phyloP scores from a whole-genome alignment of 2,797 vertebrate genomes.

The Arrhamphus sclerolepis region DNA sequence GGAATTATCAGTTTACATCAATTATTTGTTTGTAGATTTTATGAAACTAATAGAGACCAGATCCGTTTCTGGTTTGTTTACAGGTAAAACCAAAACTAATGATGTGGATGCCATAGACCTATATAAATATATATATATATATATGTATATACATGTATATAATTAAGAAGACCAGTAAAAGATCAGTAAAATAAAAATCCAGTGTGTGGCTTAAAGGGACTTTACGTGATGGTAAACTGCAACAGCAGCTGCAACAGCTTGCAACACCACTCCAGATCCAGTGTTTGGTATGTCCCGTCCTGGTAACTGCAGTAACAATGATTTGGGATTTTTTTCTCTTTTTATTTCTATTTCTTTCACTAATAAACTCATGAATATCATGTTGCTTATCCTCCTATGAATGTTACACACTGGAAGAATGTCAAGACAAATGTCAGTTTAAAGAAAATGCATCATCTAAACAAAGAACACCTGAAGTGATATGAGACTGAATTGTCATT shows the following conservation, averaged over 20 bases:
- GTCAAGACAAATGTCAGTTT: background rate
- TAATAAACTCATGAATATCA: background rate
- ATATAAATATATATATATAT: too few species aligned
- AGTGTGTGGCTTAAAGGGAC: too few species aligned
- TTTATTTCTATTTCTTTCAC: background rate
- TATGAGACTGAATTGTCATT: too few species aligned
- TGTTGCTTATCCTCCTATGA: background rate
- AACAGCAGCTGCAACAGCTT: too few species aligned
- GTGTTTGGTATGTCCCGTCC: background rate
- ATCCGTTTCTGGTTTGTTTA: constrained; percentile 1
- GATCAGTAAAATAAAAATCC: too few species aligned
- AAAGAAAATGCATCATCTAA: background rate
- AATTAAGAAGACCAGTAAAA: too few species aligned
- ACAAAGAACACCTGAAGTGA: too few species aligned
- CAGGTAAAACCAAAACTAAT: background rate
- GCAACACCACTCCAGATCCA: background rate
- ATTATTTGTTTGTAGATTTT: constrained; percentile 8
- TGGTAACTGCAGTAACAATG: background rate
- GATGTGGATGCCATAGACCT: background rate
- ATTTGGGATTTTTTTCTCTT: too few species aligned
- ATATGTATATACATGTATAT: too few species aligned
- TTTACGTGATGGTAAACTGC: too few species aligned
- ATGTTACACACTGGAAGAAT: background rate
- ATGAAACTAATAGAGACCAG: constrained; percentile 11
- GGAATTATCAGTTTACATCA: constrained; percentile 22